Evolutionary conservation across 2,888 invertebrate species (phyloP), one percentile per base, ranked within the genome.

Genomic region (Chrysolina americana): DNA sequence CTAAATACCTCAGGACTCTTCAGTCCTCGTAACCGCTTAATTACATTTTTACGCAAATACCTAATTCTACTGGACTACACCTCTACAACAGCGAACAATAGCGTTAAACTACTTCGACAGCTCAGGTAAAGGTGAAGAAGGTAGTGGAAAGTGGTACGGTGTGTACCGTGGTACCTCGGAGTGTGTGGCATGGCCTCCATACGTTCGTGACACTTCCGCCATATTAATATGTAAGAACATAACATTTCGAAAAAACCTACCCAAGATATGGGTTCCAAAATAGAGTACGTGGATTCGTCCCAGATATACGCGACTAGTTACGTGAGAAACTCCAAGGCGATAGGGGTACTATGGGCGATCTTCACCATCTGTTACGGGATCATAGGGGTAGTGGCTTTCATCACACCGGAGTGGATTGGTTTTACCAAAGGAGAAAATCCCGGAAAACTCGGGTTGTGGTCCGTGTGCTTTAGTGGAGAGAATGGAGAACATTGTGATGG

Each of bases 281-380:
- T 96, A 87, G 96, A 96, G 87, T 96, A 96, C 90, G 96, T 96
- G 84, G 96, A 96, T 88, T 95, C 95, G 82, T 94, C 95, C 81
- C 96, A 96, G 89, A 92, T 96, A 87, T 95, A 96, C 89, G 96
- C 96, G 79, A 95, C 96, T 76, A 96, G 95, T 89, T 96, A 96
- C 87, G 95, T 96, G 81, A 92, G 96, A 82, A 96, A 96, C 90
- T 96, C 96, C 81, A 96, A 96, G 90, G 98, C 98, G 66, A 96
- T 99, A 79, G 98, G 97, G 68, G 98, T 98, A 76, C 91, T 98
- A 81, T 99, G 99, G 99, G 98, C 96, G 78, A 96, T 99, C 86
- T 98, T 99, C 89, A 96, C 97, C 81, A 95, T 98, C 86, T 98
- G 98, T 89, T 98, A 97, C 88, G 96, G 97, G 79, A 97, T 99